Percentiles rank a stretch among this genome's conserved stretches.
Evolutionary conservation across 2,888 invertebrate genomes (phyloP).

Genomic region (Baccha elongata): DNA sequence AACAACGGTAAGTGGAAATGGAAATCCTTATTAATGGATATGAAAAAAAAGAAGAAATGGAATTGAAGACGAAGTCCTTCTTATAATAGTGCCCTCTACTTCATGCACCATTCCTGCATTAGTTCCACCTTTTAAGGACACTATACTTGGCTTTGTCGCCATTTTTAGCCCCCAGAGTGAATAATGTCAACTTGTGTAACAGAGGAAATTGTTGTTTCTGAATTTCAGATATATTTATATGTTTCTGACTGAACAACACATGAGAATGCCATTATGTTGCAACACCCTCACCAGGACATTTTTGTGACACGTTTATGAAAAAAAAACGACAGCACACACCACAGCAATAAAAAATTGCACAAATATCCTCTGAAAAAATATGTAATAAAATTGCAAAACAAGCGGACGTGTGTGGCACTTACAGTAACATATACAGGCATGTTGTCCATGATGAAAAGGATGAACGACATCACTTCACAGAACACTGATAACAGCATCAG

Average conservation of each 20-base stretch:
- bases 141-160: slow-evolving; percentile 35
- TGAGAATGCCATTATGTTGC: slow-evolving; percentile 63
- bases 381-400: slow-evolving; percentile 33
- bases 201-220: slow-evolving; percentile 30
- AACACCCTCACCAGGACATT: slow-evolving; percentile 62
- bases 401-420: slow-evolving; percentile 52
- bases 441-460: slow-evolving; percentile 50
- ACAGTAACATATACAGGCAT: not conserved
- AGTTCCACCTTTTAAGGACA: slow-evolving; percentile 61
- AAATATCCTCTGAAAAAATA: slow-evolving; percentile 12
- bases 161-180: slow-evolving; percentile 43
- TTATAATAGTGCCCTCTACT: slow-evolving; percentile 19
- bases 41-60: slow-evolving; percentile 18
- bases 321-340: slow-evolving; percentile 26
- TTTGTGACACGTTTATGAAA: slow-evolving; percentile 66
- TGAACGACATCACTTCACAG: slow-evolving; percentile 45
- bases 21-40: slow-evolving; percentile 73
- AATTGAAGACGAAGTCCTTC: slow-evolving; percentile 15
- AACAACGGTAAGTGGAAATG: slow-evolving; percentile 69
- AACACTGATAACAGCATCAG: slow-evolving; percentile 69
- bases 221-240: slow-evolving; percentile 4
- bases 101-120: slow-evolving; percentile 52
- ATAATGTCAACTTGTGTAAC: slow-evolving; percentile 60
- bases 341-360: slow-evolving; percentile 47
- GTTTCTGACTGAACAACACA: slow-evolving; percentile 43